Percentiles rank a stretch among this genome's conserved stretches.
Evolutionary conservation across 1,140 invertebrate genomes (phyloP).

Genomic region (Pseudomyrmex pallidus): DNA sequence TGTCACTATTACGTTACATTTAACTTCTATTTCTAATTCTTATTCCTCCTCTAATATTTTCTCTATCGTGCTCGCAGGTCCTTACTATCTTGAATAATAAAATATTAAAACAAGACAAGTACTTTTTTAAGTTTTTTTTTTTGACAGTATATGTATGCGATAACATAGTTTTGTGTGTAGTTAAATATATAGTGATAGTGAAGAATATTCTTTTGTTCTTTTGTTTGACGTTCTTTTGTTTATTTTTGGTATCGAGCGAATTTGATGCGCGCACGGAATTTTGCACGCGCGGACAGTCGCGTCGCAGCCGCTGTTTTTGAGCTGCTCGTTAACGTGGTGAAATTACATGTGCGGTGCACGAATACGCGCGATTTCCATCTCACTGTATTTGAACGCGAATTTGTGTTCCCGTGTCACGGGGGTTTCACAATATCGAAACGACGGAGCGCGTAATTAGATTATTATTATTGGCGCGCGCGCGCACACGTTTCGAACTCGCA

Average conservation of each 20-base stretch:
- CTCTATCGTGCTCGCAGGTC: too few relatives aligned
- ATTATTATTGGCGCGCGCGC: slow-evolving; percentile 45
- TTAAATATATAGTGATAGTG: not conserved
- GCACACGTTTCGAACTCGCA: slow-evolving; percentile 17
- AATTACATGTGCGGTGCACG: slow-evolving; percentile 40
- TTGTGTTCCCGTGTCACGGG: slow-evolving; percentile 50
- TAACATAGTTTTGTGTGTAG: not conserved
- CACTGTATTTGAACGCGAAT: slow-evolving; percentile 57
- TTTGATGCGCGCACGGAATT: not conserved
- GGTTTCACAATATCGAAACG: slow-evolving; percentile 58
- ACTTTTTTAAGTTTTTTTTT: not conserved
- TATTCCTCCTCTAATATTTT: too few relatives aligned
- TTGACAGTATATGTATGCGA: not conserved
- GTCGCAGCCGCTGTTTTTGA: slow-evolving; percentile 48
- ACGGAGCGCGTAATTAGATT: slow-evolving; percentile 52
- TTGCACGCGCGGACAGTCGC: slow-evolving; percentile 14
- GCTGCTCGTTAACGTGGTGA: slow-evolving; percentile 48
- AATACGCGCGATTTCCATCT: slow-evolving; percentile 61
- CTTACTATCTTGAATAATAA: not conserved
- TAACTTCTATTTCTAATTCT: too few relatives aligned
- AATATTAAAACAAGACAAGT: not conserved
- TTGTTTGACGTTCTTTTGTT: not conserved
- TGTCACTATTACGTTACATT: too few relatives aligned
- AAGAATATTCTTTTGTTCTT: not conserved
- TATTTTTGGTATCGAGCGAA: not conserved